These are phyloP conservation scores for Autographa gamma DNA, from an alignment of 2,888 invertebrate species.

Conservation along the genomic window DNA sequence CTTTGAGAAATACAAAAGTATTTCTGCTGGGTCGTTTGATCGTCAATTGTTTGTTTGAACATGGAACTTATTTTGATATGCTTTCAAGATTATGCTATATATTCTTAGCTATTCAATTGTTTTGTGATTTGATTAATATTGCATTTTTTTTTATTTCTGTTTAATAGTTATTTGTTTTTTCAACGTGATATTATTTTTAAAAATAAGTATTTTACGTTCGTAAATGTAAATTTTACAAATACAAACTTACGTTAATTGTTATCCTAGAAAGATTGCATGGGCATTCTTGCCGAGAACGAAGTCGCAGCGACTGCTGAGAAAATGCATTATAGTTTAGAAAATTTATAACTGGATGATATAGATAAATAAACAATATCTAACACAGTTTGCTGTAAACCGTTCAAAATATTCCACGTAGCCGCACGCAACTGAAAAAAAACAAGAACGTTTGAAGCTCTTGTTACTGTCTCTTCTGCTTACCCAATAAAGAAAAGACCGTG, in stretches of 20 bases:
- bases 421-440: constrained; percentile 44
- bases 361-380: constrained; percentile 9
- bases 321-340: not conserved
- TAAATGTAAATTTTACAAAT: too few species aligned
- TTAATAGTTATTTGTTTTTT: too few species aligned
- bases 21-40: not conserved
- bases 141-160: too few species aligned
- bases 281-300: too few species aligned
- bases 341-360: not conserved
- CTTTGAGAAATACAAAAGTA: constrained; percentile 2
- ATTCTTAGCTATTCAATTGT: not conserved
- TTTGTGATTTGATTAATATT: not conserved
- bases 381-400: constrained; percentile 6
- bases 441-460: constrained; percentile 50
- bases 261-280: too few species aligned
- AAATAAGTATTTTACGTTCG: too few species aligned
- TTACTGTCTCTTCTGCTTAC: constrained; percentile 48
- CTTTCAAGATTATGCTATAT: not conserved
- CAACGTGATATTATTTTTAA: too few species aligned
- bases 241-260: not conserved
- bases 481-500: constrained; percentile 55
- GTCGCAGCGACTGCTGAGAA: not conserved
- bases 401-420: constrained; percentile 32
- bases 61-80: not conserved
- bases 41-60: not conserved